Conservation (phyloP, 2,113 vertebrate genomes). For the Tetraodon nigroviridis region DNA sequence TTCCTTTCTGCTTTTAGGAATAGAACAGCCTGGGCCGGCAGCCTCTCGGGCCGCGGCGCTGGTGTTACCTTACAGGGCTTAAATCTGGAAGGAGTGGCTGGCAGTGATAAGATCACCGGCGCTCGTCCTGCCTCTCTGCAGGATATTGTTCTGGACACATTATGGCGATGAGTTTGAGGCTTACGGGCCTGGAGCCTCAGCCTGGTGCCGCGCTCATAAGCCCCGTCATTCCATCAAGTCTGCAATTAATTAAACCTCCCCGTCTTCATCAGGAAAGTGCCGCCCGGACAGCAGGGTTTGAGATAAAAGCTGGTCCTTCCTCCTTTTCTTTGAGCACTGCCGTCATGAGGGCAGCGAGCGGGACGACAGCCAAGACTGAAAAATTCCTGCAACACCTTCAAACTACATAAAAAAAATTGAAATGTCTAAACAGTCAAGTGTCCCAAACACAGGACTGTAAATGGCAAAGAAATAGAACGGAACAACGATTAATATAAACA, state of each 20-base stretch:
- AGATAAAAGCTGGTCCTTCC: conserved; percentile 2
- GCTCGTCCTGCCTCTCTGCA: conserved; percentile 52
- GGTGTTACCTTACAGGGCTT: conserved; percentile 63
- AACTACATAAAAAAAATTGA: too few species aligned
- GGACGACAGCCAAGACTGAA: too few species aligned
- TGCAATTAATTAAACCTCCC: conserved; percentile 72
- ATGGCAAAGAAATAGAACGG: too few species aligned
- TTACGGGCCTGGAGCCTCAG: conserved; percentile 59
- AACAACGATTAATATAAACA: too few species aligned
- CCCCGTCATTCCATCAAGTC: conserved; percentile 70
- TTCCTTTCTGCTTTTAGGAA: too few species aligned
- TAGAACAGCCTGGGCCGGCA: too few species aligned
- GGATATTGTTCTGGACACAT: conserved; percentile 69
- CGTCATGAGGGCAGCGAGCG: neutral
- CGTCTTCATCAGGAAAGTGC: conserved; percentile 59
- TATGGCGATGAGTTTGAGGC: conserved; percentile 74
- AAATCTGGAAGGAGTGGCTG: conserved; percentile 53
- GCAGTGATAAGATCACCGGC: conserved; percentile 58
- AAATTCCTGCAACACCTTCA: too few species aligned
- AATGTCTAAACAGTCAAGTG: too few species aligned
- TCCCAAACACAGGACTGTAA: too few species aligned
- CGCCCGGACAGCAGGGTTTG: conserved; percentile 15
- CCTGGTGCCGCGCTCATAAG: conserved; percentile 60
- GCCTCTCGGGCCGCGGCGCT: conserved; percentile 11
- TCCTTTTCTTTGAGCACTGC: conserved; percentile 15